phyloP scores from a whole-genome alignment of 2,888 invertebrate genomes.

The Aleiodes alternator region DNA sequence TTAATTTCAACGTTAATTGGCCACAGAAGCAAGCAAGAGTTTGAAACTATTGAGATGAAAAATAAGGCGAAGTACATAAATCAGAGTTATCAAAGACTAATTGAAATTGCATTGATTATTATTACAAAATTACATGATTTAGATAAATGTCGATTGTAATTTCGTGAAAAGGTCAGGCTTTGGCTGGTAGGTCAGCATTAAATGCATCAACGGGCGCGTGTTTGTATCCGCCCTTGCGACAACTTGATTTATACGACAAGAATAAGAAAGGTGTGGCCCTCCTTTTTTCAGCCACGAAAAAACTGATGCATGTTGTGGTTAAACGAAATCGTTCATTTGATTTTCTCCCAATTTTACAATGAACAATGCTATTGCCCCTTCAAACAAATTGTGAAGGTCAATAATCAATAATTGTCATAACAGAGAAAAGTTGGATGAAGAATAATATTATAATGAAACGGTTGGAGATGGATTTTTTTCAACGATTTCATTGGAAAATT shows the following conservation, averaged over 20 bases:
- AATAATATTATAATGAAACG: too few relatives aligned
- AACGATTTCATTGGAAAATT: too few relatives aligned
- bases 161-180: constrained; percentile 53
- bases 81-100: not conserved
- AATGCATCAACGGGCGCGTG: constrained; percentile 37
- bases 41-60: not conserved
- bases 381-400: constrained; percentile 27
- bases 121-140: not conserved
- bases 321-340: not conserved
- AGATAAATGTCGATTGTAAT: constrained; percentile 48
- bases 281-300: constrained; percentile 23
- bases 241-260: constrained; percentile 53
- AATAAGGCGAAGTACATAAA: constrained; percentile 3
- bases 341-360: not conserved
- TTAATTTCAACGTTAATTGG: not conserved
- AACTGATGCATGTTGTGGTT: constrained; percentile 2
- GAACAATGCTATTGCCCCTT: not conserved
- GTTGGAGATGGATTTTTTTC: too few relatives aligned
- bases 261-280: constrained; percentile 53
- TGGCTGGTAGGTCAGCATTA: constrained; percentile 50
- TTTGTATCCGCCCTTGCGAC: constrained; percentile 46
- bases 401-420: constrained; percentile 14
- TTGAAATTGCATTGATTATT: constrained; percentile 7
- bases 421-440: not conserved
- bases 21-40: not conserved